Evolutionary conservation across 2,797 vertebrate species (phyloP).

Genomic region (Coregonus suidteri): DNA sequence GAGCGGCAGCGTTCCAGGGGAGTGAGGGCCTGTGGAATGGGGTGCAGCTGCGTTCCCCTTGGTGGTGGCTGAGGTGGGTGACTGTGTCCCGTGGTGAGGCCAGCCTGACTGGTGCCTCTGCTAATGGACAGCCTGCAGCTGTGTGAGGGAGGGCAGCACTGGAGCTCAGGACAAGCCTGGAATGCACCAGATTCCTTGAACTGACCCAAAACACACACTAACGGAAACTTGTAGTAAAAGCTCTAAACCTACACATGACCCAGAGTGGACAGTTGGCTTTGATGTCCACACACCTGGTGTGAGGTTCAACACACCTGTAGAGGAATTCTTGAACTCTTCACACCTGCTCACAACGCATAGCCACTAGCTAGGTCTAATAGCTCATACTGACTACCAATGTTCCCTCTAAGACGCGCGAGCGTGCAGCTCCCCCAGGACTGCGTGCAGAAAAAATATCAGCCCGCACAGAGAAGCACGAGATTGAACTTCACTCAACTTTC

Average conservation of each 20-base stretch:
- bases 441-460: too few relatives aligned
- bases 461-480: too few relatives aligned
- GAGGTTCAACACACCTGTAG: background rate
- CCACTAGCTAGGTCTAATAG: background rate
- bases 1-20: background rate
- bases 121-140: slow-evolving; percentile 53
- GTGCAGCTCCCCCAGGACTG: too few relatives aligned
- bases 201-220: slow-evolving; percentile 35
- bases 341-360: background rate
- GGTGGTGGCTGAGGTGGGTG: slow-evolving; percentile 18
- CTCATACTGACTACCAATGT: too few relatives aligned
- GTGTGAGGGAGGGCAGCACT: slow-evolving; percentile 26
- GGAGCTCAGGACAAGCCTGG: slow-evolving; percentile 33
- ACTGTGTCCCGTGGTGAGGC: slow-evolving; percentile 34
- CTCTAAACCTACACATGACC: slow-evolving; percentile 2
- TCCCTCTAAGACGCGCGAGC: too few relatives aligned
- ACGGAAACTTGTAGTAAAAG: background rate
- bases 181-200: slow-evolving; percentile 51
- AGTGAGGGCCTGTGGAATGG: slow-evolving; percentile 39
- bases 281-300: slow-evolving; percentile 12
- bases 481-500: too few relatives aligned
- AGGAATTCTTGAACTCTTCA: background rate
- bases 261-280: background rate
- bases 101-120: slow-evolving; percentile 51
- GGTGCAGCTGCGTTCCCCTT: slow-evolving; percentile 52